Evolutionary conservation across 92 coral and sea anemone genomes (phyloP), one percentile per base, ranked within the genome.

Genomic region (Ricordea florida): DNA sequence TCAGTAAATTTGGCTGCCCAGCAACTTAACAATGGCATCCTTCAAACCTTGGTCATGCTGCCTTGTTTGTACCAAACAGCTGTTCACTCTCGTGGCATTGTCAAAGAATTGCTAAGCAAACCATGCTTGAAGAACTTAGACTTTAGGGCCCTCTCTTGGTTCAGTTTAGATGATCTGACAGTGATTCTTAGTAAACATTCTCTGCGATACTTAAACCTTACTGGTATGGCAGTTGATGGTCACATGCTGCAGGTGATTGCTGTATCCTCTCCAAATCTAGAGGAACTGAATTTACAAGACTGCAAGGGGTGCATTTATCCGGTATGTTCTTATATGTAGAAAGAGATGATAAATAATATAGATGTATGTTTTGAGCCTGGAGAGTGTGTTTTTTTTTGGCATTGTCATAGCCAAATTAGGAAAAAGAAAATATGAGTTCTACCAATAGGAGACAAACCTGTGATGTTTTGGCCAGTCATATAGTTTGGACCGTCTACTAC

Each of bases 211-310:
- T 41, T 70, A 27, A 70, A 70, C 33, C 55, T 70, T 15, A 18
- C 20, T 37, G 53, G 65, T 17, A 24, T 17, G 53, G 11, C 16
- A 3, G 20, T 55, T 10, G 3, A 29, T 18, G 77, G 77, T 42
- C 56, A 70, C 30, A 9, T 53, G 27, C 10, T 70, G 41, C 77
- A 70, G 56, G 43, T 53, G 38, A 52, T 70, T 11, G 77, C 77
- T 10, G 41, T 24, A 27, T 53, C 55, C 3, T 53, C 77, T 6
- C 77, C 77, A 55, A 55, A 70, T 32, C 23, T 70, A 20, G 26
- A 70, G 41, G 11, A 38, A 52, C 53, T 70, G 15, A 70, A 70
- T 43, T 37, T 70, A 55, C 77, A 40, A 29, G 48, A 41, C 44
- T 70, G 77, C 16, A 6, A 3, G 21, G 28, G 30, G 16, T 70